Percentiles rank a stretch among this genome's conserved stretches.
Evolutionary conservation across 2,113 vertebrate species (phyloP).

Genomic region (Daphoenositta chrysoptera): DNA sequence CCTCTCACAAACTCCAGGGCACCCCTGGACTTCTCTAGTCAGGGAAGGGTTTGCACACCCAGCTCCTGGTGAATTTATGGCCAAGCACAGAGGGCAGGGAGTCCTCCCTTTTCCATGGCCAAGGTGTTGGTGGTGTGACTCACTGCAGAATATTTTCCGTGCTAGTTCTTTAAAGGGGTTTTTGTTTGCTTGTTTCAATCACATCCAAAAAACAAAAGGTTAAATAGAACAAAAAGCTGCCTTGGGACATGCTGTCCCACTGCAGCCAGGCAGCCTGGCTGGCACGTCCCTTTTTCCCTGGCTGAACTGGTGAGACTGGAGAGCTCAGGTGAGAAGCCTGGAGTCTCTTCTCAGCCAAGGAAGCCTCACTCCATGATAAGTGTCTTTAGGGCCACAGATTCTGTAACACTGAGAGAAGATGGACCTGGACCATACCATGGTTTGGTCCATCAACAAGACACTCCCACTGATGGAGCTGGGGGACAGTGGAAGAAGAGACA

Average conservation of each 20-base stretch:
- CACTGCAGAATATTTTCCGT: not conserved
- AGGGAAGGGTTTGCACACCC: not conserved
- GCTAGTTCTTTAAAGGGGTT: not conserved
- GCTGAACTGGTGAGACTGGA: not conserved
- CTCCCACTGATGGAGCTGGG: not conserved
- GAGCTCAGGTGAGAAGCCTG: not conserved
- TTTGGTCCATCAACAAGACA: not conserved
- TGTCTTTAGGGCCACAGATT: not conserved
- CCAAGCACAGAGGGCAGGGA: accelerated
- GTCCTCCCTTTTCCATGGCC: not conserved
- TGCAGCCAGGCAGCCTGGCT: not conserved
- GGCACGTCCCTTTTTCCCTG: not conserved
- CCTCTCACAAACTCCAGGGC: not conserved
- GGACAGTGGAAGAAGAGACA: not conserved
- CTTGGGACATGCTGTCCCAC: not conserved
- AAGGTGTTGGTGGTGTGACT: not conserved
- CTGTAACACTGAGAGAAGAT: not conserved
- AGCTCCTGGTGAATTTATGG: not conserved
- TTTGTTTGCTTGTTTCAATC: not conserved
- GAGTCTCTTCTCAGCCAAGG: not conserved
- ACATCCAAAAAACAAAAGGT: not conserved
- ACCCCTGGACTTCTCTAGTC: not conserved
- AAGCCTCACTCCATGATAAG: not conserved
- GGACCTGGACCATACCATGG: not conserved
- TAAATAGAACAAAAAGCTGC: not conserved